These are phyloP conservation scores for Orussus abietinus DNA, from an alignment of 1,140 invertebrate species.

Conservation along the genomic window DNA sequence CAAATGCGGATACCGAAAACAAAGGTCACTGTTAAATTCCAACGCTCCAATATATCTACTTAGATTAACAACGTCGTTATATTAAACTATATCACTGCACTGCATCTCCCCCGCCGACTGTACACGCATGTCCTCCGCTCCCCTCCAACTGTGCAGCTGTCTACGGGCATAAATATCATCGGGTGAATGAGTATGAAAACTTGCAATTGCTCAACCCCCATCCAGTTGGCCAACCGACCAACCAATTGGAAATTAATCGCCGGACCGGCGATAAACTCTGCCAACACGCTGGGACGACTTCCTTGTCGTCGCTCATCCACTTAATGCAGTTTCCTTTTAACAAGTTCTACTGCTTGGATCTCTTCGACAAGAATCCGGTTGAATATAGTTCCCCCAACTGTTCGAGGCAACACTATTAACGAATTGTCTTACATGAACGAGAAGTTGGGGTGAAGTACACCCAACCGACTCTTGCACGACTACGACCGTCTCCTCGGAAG, in stretches of 20 bases:
- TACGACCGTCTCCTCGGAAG: no score
- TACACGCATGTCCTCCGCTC: not conserved
- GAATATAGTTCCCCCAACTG: no score
- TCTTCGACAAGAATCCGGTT: no score
- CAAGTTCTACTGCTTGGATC: no score
- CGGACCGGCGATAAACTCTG: no score
- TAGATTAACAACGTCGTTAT: constrained; percentile 29
- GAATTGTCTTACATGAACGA: no score
- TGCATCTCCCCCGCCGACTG: constrained; percentile 13
- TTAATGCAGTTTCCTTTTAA: no score
- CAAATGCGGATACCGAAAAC: constrained; percentile 28
- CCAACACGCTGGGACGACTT: no score
- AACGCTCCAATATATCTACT: constrained; percentile 33
- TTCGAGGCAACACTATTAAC: no score
- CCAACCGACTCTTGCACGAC: no score
- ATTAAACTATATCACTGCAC: constrained; percentile 21
- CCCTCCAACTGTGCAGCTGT: not conserved
- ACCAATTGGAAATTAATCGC: constrained; percentile 6
- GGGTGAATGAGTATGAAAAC: constrained; percentile 7
- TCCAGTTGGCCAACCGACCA: not conserved
- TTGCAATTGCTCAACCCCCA: not conserved
- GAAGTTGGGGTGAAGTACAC: no score
- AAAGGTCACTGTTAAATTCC: constrained; percentile 25
- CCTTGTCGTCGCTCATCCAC: no score
- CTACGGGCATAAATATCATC: not conserved